phyloP scores from a whole-genome alignment of 2,888 invertebrate species.

The Cryptus viduatorius region DNA sequence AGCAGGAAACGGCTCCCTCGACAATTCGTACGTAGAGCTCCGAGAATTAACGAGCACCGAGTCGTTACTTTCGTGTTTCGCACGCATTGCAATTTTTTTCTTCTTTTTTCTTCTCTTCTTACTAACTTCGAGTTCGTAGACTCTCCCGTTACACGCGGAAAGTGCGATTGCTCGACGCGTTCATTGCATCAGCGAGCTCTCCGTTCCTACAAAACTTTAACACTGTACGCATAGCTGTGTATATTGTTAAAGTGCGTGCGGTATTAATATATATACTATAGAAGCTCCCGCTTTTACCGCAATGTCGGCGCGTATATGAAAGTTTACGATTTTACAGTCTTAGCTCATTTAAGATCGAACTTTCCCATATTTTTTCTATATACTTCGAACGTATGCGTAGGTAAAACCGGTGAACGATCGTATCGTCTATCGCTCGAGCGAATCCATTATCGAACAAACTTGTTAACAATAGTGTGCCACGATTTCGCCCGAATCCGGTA shows the following conservation, averaged over 20 bases:
- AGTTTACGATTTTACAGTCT: constrained; percentile 60
- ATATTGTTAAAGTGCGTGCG: constrained; percentile 2
- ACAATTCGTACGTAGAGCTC: constrained; percentile 44
- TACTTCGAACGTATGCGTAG: not conserved
- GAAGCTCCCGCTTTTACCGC: constrained; percentile 58
- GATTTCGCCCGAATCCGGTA: constrained; percentile 39
- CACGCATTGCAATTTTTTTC: constrained; percentile 36
- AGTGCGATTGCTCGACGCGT: constrained; percentile 63
- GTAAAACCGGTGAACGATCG: constrained; percentile 1
- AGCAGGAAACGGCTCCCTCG: constrained; percentile 56
- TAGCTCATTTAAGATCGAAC: constrained; percentile 64
- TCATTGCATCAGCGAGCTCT: constrained; percentile 57
- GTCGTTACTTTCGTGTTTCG: constrained; percentile 56
- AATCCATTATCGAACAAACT: constrained; percentile 5
- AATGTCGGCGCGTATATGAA: constrained; percentile 64
- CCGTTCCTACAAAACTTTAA: not conserved
- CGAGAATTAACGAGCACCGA: constrained; percentile 44
- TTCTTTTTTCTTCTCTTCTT: constrained; percentile 11
- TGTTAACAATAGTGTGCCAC: constrained; percentile 33
- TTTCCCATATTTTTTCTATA: constrained; percentile 58
- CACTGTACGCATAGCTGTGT: not conserved
- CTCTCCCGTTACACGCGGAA: constrained; percentile 46
- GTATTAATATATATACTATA: constrained; percentile 3
- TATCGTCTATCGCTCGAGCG: not conserved
- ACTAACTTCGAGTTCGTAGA: not conserved